Evolutionary conservation across 2,797 vertebrate genomes (phyloP), one percentile per base, ranked within the genome.

Genomic region (Pygocentrus nattereri): DNA sequence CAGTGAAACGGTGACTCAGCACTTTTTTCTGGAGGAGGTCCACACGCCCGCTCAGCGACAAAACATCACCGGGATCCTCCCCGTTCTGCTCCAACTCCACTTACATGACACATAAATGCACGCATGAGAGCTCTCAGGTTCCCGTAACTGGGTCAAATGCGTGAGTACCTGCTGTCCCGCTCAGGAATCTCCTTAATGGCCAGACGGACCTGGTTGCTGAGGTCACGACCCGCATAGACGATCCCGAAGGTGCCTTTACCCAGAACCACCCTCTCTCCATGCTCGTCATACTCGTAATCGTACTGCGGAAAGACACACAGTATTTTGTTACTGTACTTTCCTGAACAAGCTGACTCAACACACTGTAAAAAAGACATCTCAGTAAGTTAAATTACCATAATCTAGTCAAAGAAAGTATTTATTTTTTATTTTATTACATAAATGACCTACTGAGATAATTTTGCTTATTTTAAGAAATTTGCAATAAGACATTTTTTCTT

Each of bases 171-270:
- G 95, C 97, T 98, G 83, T 99, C 98, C 92, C 97, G 94, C 90
- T 99, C 98, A 6, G 98, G 98, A 69, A 99, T 99, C 90, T 99
- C 98, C 85, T 99, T 99, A 90, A 99, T 99, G 88, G 98, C 98
- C 85, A 99, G 96, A 78, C 98, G 95, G 90, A 99, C 98, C 93
- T 99, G 98, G 93, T 99, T 99, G 94, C 97, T 99, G 81, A 99
- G 92, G 91, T 99, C 98, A 72, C 98, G 95, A 79, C 98, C 98
- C 0, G 98, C 98, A 1, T 99, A 99, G 58, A 99, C 98, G 3
- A 99, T 93, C 31, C 98, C 98, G 0, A 98, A 99, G 0, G 98
- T 99, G 68, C 98, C 98, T 92, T 98, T 99, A 49, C 98, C 98
- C 88, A 99, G 94, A 83, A 99, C 78, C 78, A 97, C 93, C 90